These are phyloP conservation scores for Oreotrochilus melanogaster DNA, from an alignment of 2,113 vertebrate species.

Conservation along the genomic window DNA sequence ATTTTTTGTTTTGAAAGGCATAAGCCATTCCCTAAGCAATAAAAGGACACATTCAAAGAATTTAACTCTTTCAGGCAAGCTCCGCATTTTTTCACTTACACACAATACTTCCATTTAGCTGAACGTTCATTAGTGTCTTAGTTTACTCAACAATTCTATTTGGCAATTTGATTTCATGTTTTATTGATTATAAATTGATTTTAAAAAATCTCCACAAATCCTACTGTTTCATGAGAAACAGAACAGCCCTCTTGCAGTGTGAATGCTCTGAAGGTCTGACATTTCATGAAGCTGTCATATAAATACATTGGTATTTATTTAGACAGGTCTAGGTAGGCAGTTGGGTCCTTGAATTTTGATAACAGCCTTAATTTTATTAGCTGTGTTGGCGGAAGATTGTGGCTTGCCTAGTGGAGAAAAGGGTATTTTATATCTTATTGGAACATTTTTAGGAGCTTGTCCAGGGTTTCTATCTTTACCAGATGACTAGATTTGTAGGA, in stretches of 20 bases:
- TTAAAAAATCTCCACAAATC: neutral
- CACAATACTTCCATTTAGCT: neutral
- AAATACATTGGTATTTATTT: neutral
- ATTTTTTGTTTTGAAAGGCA: neutral
- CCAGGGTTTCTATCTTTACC: constrained; percentile 35
- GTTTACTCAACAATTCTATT: neutral
- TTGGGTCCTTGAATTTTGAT: constrained; percentile 10
- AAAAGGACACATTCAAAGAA: neutral
- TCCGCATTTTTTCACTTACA: neutral
- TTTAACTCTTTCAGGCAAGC: neutral
- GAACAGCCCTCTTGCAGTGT: neutral
- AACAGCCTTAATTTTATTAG: constrained; percentile 16
- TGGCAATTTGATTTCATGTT: neutral
- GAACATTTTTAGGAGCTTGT: constrained; percentile 33
- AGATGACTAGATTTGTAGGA: constrained; percentile 1
- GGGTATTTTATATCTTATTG: neutral
- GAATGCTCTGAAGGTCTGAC: neutral
- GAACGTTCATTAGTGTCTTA: neutral
- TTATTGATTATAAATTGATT: neutral
- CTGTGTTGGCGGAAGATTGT: neutral
- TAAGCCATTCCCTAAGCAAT: neutral
- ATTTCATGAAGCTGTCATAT: neutral
- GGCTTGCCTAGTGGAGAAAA: neutral
- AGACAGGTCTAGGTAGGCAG: neutral
- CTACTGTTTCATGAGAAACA: neutral